Conservation (phyloP, 1,140 invertebrate species). For the Drosophila tani region DNA sequence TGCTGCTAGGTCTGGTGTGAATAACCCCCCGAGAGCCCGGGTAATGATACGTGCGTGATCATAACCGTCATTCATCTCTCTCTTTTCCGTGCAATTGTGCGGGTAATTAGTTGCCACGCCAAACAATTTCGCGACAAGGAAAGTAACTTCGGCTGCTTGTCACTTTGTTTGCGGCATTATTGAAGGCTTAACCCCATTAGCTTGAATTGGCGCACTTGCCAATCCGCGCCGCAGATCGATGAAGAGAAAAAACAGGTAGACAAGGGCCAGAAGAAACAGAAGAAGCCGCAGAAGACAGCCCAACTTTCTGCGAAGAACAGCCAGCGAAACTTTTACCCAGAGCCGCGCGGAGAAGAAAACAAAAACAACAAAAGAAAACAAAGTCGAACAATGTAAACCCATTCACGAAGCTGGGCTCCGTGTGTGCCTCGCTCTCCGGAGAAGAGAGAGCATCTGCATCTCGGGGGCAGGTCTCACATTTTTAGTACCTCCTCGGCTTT, state of each 20-base stretch:
- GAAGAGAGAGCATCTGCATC: conserved; percentile 56
- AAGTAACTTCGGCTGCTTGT: conserved; percentile 69
- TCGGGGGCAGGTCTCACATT: conserved; percentile 48
- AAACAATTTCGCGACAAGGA: conserved; percentile 70
- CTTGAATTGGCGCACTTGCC: conserved; percentile 81
- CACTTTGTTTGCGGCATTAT: conserved; percentile 69
- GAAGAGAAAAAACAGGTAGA: conserved; percentile 64
- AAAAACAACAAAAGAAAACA: conserved; percentile 37
- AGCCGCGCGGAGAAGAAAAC: conserved; percentile 14
- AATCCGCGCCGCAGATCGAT: conserved; percentile 65
- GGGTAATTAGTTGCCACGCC: conserved; percentile 69
- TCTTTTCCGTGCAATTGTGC: conserved; percentile 27
- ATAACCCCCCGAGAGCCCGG: conserved; percentile 31
- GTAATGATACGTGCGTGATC: conserved; percentile 39
- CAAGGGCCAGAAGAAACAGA: conserved; percentile 53
- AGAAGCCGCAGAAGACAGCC: conserved; percentile 45
- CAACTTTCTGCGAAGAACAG: conserved; percentile 77
- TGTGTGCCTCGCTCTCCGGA: background rate
- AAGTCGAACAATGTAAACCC: conserved; percentile 67
- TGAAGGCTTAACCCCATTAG: conserved; percentile 82
- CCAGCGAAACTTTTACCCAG: conserved; percentile 74
- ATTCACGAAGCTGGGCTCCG: conserved; percentile 61
- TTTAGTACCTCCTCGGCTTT: conserved; percentile 64
- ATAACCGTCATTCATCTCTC: conserved; percentile 34
- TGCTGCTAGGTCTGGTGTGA: conserved; percentile 38